A percentile compares a stretch with the other conserved stretches of the same genome.
phyloP scores from a whole-genome alignment of 1,140 invertebrate genomes.

The Hycleus phaleratus region DNA sequence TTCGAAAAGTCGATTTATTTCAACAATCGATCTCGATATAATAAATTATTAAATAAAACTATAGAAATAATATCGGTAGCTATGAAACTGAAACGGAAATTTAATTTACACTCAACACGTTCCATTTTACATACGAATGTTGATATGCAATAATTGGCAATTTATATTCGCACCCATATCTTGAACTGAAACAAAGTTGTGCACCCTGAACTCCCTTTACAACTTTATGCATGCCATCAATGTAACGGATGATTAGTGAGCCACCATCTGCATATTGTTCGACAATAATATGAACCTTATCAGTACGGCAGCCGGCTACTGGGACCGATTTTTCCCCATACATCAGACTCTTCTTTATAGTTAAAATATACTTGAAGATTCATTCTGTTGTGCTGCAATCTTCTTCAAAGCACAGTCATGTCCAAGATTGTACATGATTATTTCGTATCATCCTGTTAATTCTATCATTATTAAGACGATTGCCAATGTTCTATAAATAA shows the following conservation, averaged over 20 bases:
- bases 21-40: too few relatives aligned
- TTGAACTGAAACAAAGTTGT: slow-evolving; percentile 4
- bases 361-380: too few relatives aligned
- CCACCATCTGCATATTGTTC: not conserved
- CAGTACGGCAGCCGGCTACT: not conserved
- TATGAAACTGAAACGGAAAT: slow-evolving; percentile 31
- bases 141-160: slow-evolving; percentile 33
- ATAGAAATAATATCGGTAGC: slow-evolving; percentile 12
- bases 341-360: too few relatives aligned
- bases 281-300: not conserved
- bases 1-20: too few relatives aligned
- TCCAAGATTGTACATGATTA: too few relatives aligned
- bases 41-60: too few relatives aligned
- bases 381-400: too few relatives aligned
- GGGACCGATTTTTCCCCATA: too few relatives aligned
- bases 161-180: slow-evolving; percentile 28
- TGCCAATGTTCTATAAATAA: too few relatives aligned
- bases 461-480: too few relatives aligned
- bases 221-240: slow-evolving; percentile 11
- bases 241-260: slow-evolving; percentile 8
- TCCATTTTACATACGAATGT: slow-evolving; percentile 28
- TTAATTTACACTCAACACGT: slow-evolving; percentile 35
- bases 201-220: not conserved
- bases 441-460: too few relatives aligned
- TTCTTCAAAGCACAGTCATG: too few relatives aligned